These are phyloP conservation scores for Leptoclinus maculatus DNA, from an alignment of 2,797 vertebrate species.

Conservation along the genomic window DNA sequence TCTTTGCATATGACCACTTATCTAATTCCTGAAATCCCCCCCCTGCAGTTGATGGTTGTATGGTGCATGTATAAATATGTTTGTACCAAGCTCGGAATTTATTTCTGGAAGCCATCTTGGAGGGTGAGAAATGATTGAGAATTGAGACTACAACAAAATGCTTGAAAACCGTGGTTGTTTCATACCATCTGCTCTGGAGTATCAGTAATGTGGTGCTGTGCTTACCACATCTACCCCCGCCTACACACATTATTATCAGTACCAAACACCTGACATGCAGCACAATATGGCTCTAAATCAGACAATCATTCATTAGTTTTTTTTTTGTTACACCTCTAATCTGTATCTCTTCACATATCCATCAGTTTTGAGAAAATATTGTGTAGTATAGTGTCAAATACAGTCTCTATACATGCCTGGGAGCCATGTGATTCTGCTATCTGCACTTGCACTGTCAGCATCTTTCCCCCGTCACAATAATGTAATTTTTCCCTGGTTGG, in stretches of 20 bases:
- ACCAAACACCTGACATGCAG: conserved; percentile 56
- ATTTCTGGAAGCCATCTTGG: neutral
- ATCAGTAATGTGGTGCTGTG: neutral
- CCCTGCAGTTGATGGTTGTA: neutral
- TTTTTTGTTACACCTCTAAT: neutral
- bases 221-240: neutral
- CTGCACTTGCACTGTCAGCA: conserved; percentile 67
- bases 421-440: conserved; percentile 51
- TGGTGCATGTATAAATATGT: neutral
- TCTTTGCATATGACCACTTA: neutral
- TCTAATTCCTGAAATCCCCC: neutral
- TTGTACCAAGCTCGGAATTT: neutral
- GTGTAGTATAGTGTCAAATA: conserved; percentile 39
- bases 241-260: conserved; percentile 57
- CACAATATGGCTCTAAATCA: conserved; percentile 51
- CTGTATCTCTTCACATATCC: conserved; percentile 20
- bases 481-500: conserved; percentile 56
- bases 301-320: conserved; percentile 26
- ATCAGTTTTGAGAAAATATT: conserved; percentile 33
- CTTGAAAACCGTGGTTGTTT: conserved; percentile 4
- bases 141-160: neutral
- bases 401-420: conserved; percentile 19
- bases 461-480: conserved; percentile 51
- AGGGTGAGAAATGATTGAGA: neutral
- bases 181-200: neutral